Percentiles rank a stretch among this genome's conserved stretches.
These are phyloP conservation scores for Megalops cyprinoides DNA, from an alignment of 2,797 vertebrate genomes.

Conservation along the genomic window DNA sequence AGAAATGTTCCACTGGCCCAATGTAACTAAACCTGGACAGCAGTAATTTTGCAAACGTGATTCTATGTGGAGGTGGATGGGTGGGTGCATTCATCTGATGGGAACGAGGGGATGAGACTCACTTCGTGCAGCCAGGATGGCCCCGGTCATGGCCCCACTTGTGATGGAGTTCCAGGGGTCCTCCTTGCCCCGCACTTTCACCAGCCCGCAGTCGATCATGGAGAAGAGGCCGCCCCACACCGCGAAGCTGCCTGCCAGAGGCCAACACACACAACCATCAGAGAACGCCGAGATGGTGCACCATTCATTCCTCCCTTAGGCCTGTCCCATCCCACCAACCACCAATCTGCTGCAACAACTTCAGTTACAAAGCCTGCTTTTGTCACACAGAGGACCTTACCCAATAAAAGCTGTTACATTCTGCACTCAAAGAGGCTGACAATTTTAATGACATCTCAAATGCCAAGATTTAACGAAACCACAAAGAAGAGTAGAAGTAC, in stretches of 20 bases:
- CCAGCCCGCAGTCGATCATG: constrained; percentile 96
- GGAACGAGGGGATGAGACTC: constrained; percentile 59
- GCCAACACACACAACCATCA: constrained; percentile 6
- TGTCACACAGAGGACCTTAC: no score
- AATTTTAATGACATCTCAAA: no score
- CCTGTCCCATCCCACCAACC: background rate
- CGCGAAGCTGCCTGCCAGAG: constrained; percentile 88
- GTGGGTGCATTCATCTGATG: background rate
- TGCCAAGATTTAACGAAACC: no score
- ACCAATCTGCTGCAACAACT: no score
- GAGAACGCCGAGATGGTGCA: background rate
- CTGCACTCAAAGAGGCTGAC: no score
- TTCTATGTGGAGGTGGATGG: background rate
- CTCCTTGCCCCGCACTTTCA: constrained; percentile 92
- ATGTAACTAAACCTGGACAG: no score
- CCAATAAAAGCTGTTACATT: no score
- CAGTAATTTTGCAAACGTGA: no score
- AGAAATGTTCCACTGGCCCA: no score
- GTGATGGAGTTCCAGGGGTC: constrained; percentile 99
- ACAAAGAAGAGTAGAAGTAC: no score
- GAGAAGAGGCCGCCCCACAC: constrained; percentile 98
- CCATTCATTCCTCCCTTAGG: no score
- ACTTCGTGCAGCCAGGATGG: constrained; percentile 97
- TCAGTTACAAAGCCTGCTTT: no score
- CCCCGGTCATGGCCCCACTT: constrained; percentile 94